Base-by-base conservation (phyloP, 2,888 invertebrate species). In the Lordiphosa fenestrarum region DNA sequence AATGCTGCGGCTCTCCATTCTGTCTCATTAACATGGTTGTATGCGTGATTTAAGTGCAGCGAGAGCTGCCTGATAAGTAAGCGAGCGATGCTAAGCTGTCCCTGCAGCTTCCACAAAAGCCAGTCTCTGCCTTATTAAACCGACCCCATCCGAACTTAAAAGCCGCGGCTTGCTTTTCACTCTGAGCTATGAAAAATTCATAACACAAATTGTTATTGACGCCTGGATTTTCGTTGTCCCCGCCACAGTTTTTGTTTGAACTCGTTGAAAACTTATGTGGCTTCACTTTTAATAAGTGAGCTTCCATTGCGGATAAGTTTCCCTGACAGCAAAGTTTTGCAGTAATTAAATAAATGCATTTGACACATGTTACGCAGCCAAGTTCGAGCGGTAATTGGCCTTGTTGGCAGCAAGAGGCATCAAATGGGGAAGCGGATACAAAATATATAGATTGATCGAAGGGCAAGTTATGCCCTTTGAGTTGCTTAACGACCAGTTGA, bases 161-260 rank as follows among this genome's bases (percentile, higher is more conserved):
- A 19, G 3, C 2, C 19, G 40, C 13, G 48, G 38, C 37, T 35
- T 36, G 39, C 46, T 50, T 71, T 76, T 71, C 54, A 65, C 64
- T 72, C 66, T 58, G 55, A 63, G 49, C 69, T 66, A 75, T 76
- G 60, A 69, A 75, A 65, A 66, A 71, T 76, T 58, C 61, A 80
- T 60, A 58, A 53, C 51, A 47, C 10, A 46, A 44, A 38, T 54
- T 48, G 50, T 62, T 58, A 6, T 25, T 54, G 54, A 47, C 54
- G 46, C 25, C 25, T 7, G 25, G 7, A 25, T 25, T 25, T 0
- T 25, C 6, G 4, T 25, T 25, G 25, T 25, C 2, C 2, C 6
- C n/a, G n/a, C n/a, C n/a, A n/a, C n/a, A n/a, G n/a, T 25, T 25
- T 7, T 2, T 6, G 0, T 4, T 4, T 23, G 2, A 6, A 25